These are phyloP conservation scores for Platalea minor DNA, from an alignment of 2,797 vertebrate genomes.

Conservation along the genomic window DNA sequence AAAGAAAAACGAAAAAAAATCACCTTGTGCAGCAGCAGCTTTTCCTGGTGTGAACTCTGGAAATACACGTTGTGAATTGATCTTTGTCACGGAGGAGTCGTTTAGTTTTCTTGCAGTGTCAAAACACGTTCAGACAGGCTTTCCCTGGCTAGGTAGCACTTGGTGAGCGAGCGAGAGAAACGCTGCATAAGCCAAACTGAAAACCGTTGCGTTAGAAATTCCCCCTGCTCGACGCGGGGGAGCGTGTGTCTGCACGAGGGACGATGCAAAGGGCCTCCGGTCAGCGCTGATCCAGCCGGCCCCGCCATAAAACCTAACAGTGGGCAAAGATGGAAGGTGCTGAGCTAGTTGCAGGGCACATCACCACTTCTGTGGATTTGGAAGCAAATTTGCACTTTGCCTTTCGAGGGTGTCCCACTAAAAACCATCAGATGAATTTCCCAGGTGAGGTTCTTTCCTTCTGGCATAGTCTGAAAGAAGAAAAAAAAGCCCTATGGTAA, in stretches of 20 bases:
- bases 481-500: neutral
- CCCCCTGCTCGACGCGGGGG: neutral
- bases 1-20: neutral
- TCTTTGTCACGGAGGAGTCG: neutral
- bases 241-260: neutral
- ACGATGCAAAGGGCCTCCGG: neutral
- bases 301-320: neutral
- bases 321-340: neutral
- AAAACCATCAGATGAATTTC: neutral
- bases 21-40: constrained; percentile 18
- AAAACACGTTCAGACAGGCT: neutral
- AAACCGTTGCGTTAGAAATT: neutral
- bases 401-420: neutral
- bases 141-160: neutral
- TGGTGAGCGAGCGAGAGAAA: neutral
- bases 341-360: neutral
- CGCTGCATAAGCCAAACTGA: neutral
- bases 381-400: constrained; percentile 41
- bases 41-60: constrained; percentile 21
- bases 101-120: neutral
- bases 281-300: neutral
- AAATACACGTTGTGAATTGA: neutral
- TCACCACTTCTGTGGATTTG: neutral
- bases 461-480: neutral
- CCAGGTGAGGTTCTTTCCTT: neutral